These are phyloP conservation scores for Rhea pennata DNA, from an alignment of 2,113 vertebrate genomes.

Conservation along the genomic window DNA sequence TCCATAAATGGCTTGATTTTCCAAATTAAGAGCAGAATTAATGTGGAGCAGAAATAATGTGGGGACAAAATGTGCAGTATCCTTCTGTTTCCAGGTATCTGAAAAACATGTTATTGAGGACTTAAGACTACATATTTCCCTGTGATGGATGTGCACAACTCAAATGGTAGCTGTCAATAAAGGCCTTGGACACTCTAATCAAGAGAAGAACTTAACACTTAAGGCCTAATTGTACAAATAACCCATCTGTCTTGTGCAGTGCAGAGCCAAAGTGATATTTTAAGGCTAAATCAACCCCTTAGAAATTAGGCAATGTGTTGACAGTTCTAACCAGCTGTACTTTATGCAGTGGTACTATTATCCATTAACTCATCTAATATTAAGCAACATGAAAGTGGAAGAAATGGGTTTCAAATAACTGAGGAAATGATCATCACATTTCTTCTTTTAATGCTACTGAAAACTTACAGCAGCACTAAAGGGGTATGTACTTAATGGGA, in stretches of 20 bases:
- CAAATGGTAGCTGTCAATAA: not conserved
- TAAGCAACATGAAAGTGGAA: not conserved
- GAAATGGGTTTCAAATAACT: not conserved
- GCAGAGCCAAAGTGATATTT: not conserved
- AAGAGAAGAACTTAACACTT: not conserved
- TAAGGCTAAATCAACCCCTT: slow-evolving; percentile 4
- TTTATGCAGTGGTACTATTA: not conserved
- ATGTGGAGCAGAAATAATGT: not conserved
- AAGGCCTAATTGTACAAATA: not conserved
- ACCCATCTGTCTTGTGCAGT: not conserved
- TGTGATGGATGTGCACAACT: not conserved
- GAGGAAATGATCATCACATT: not conserved
- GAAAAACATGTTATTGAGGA: not conserved
- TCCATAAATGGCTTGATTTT: not conserved
- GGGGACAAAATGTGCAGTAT: not conserved
- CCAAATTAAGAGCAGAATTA: not conserved
- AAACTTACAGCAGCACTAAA: not conserved
- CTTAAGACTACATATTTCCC: not conserved
- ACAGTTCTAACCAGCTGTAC: not conserved
- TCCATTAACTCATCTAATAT: not conserved
- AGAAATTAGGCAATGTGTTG: not conserved
- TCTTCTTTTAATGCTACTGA: not conserved
- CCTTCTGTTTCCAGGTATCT: not conserved
- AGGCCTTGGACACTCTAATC: not conserved
- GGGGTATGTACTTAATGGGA: not conserved